Evolutionary conservation across 2,888 invertebrate species (phyloP), one percentile per base, ranked within the genome.

Genomic region (Heteromurus nitidus): DNA sequence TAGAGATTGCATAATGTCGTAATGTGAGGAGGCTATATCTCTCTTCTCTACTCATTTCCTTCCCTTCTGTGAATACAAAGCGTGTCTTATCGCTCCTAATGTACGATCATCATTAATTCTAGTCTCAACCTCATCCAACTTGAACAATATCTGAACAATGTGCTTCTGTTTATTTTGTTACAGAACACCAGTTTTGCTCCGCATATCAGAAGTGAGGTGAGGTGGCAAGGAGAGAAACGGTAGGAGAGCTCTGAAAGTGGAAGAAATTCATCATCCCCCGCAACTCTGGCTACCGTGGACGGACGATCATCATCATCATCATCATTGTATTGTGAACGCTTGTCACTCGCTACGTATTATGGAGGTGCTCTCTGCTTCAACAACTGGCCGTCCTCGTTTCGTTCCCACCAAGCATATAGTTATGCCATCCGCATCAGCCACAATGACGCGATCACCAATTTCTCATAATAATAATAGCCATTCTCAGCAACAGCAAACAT

Each of bases 321-420:
- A 69, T 30, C 47, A 47, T 67, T 3, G 9, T 26, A 31, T 64
- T 42, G 24, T 42, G 11, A 64, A 22, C 30, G 24, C 24, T 69
- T 30, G 24, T 69, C 28, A 44, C 44, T 65, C 26, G 28, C 24
- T 53, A 58, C 64, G n/a, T 72, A 70, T 55, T 55, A 81, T 81
- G 81, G 81, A 81, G 74, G 81, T 81, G 47, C 64, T 81, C 62
- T n/a, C 77, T 42, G 70, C 69, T 24, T 36, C 60, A n/a, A 44
- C 81, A 58, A 75, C 69, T 81, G 74, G 74, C 73, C 81, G 81
- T 42, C 81, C 81, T 81, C 81, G 81, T 69, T 81, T 81, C 58
- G 73, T 81, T 81, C 81, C 81, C 81, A 75, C 74, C 70, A 58
- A 81, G 70, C 65, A 64, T 65, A 70, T 70, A 76, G 76, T 68